Percentiles rank a stretch among this genome's conserved stretches.
phyloP scores from a whole-genome alignment of 1,140 invertebrate species.

The Drosophila obscura region DNA sequence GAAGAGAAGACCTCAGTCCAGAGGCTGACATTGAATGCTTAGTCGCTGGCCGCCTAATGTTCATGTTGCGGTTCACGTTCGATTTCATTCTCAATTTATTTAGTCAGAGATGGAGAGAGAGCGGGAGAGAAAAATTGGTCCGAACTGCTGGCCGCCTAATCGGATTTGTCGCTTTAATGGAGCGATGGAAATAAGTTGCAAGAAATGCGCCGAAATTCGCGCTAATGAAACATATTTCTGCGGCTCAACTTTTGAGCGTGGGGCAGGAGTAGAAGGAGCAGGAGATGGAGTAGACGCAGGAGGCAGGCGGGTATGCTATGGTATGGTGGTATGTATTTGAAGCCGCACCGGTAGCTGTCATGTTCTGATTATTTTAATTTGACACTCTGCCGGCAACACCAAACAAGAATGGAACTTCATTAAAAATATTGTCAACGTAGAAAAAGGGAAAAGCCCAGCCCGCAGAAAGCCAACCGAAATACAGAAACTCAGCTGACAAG shows the following conservation, averaged over 20 bases:
- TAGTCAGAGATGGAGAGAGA: conserved; percentile 19
- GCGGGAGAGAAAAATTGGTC: neutral
- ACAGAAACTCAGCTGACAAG: conserved; percentile 39
- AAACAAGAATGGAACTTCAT: conserved; percentile 68
- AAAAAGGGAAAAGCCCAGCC: conserved; percentile 42
- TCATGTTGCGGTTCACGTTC: conserved; percentile 80
- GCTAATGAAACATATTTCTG: conserved; percentile 67
- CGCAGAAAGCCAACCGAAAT: conserved; percentile 1
- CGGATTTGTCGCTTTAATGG: conserved; percentile 81
- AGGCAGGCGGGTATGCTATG: neutral
- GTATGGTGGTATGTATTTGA: conserved; percentile 1
- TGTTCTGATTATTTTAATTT: conserved; percentile 83
- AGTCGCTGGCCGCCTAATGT: conserved; percentile 79
- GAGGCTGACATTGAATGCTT: conserved; percentile 75
- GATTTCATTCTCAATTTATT: conserved; percentile 81
- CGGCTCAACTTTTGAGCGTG: conserved; percentile 29
- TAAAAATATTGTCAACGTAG: conserved; percentile 77
- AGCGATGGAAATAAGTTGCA: conserved; percentile 74
- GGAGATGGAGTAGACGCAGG: no score
- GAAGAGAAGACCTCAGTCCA: conserved; percentile 13
- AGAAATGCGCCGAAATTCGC: conserved; percentile 79
- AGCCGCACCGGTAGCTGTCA: conserved; percentile 76
- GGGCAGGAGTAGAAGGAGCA: no score
- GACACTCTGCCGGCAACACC: conserved; percentile 67
- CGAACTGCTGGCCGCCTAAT: conserved; percentile 49